These are phyloP conservation scores for Didymodactylos carnosus DNA, from an alignment of 2,888 invertebrate species.

Conservation along the genomic window DNA sequence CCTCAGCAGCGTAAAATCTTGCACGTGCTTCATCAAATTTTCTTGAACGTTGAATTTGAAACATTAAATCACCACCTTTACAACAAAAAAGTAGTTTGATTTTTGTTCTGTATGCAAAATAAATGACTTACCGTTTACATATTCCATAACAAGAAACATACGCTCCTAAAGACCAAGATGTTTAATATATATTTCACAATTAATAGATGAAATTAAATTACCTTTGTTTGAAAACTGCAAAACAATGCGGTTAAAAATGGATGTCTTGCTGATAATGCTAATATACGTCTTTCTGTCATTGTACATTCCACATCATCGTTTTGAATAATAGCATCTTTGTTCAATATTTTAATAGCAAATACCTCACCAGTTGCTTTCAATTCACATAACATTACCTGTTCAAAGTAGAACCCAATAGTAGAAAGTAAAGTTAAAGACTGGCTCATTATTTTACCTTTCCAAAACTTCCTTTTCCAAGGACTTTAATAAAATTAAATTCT, in stretches of 20 bases:
- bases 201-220: conserved; percentile 22
- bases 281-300: conserved; percentile 88
- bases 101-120: no score
- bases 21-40: conserved; percentile 89
- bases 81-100: no score
- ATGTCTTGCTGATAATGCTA: conserved; percentile 85
- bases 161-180: conserved; percentile 44
- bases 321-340: conserved; percentile 91
- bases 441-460: conserved; percentile 45
- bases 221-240: conserved; percentile 84
- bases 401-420: neutral
- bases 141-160: conserved; percentile 97
- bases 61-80: conserved; percentile 75
- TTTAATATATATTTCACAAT: neutral
- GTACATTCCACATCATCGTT: conserved; percentile 98
- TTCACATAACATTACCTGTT: conserved; percentile 81
- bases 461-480: conserved; percentile 93
- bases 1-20: conserved; percentile 92
- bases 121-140: no score
- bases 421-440: neutral
- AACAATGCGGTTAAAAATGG: conserved; percentile 90
- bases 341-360: conserved; percentile 54
- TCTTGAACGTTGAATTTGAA: conserved; percentile 90
- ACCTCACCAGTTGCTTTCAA: conserved; percentile 71
- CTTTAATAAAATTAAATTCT: conserved; percentile 92